Evolutionary conservation across 2,113 vertebrate species (phyloP), one percentile per base, ranked within the genome.

Genomic region (Thalassoma bifasciatum): DNA sequence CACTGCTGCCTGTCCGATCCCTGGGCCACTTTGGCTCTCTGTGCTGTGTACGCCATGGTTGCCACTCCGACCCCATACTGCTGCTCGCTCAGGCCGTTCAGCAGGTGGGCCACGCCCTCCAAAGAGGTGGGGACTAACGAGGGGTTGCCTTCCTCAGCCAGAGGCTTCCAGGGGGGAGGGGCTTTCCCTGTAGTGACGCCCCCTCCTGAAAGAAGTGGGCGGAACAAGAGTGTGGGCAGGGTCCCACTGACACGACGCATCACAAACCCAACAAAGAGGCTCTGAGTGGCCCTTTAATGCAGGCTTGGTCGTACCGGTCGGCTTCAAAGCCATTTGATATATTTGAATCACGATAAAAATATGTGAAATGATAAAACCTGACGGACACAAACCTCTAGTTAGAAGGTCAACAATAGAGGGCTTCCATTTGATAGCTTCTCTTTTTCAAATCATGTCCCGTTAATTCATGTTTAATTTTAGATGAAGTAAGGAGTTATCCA

Each of bases 201-300:
- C 94, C 92, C 95, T 98, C 96, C 98, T 99, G 97, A 90, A 97
- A 99, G 77, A 80, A 93, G 95, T 94, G 96, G 97, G 97, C 59
- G 96, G 93, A 94, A 97, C 94, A 94, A 99, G 93, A 96, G 79
- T 75, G 96, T 94, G 95, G 94, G 93, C 88, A 38, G 76, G 47
- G 73, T 91, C 91, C 90, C 92, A 90, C 92, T 63, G 53, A 88
- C n/a, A 79, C 64, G 58, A 66, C 57, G 86, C 77, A 84, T 73
- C 77, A 77, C 38, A 88, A 70, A 87, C 51, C 79, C 72, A 82
- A 53, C 49, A 58, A 67, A 68, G 71, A 83, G 38, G 81, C 17
- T 75, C 37, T 11, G 23, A 60, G 47, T 50, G 78, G 52, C 52
- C 54, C 44, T 60, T 52, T 67, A 44, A 5, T 16, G 5, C 42